phyloP scores from a whole-genome alignment of 1,140 invertebrate species.

The Drosophila azteca region DNA sequence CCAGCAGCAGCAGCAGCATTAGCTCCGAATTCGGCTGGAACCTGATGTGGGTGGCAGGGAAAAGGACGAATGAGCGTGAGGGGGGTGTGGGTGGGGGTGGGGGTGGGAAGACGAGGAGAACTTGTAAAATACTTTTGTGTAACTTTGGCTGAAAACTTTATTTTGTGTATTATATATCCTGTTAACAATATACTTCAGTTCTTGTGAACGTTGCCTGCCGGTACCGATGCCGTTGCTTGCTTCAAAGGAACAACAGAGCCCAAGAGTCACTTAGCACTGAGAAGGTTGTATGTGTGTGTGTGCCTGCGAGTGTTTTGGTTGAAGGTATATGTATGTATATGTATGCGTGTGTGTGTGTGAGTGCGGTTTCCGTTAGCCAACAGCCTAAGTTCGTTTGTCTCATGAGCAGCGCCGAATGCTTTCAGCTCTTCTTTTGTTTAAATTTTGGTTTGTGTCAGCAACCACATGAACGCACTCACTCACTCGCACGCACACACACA shows the following conservation, averaged over 20 bases:
- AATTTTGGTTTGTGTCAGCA: constrained; percentile 81
- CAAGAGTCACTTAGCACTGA: constrained; percentile 76
- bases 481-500: constrained; percentile 27
- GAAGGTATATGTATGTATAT: not conserved
- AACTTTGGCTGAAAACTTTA: constrained; percentile 82
- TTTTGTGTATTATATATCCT: constrained; percentile 82
- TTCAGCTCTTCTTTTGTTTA: constrained; percentile 78
- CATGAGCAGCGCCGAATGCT: constrained; percentile 64
- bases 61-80: not conserved
- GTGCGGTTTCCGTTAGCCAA: constrained; percentile 81
- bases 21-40: not conserved
- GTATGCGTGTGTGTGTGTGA: constrained; percentile 51
- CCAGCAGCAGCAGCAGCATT: constrained; percentile 8
- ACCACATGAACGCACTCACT: constrained; percentile 73
- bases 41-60: not conserved
- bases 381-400: constrained; percentile 75
- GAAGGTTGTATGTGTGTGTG: constrained; percentile 33
- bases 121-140: constrained; percentile 82
- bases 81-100: too few species aligned
- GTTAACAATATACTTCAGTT: constrained; percentile 82
- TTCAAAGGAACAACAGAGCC: constrained; percentile 78
- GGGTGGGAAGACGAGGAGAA: constrained; percentile 43
- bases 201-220: constrained; percentile 30
- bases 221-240: constrained; percentile 41
- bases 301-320: constrained; percentile 4